Conservation (phyloP, 2,113 vertebrate species). For the Merops nubicus region DNA sequence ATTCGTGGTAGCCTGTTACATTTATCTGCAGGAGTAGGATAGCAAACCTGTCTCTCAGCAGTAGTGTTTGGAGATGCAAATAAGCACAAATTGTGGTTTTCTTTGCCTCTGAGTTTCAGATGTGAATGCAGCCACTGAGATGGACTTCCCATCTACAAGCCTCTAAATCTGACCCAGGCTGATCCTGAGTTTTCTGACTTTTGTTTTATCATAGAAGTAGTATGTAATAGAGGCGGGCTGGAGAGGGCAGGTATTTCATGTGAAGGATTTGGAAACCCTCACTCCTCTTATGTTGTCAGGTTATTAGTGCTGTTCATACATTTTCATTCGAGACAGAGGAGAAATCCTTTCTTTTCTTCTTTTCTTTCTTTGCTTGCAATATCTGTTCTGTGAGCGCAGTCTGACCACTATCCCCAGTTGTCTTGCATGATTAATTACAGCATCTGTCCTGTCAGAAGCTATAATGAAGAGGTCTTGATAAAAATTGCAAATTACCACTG, state of each 20-base stretch:
- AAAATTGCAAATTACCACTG: constrained; percentile 98
- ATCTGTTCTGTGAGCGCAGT: constrained; percentile 74
- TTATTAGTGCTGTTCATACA: background rate
- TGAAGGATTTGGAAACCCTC: background rate
- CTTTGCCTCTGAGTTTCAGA: background rate
- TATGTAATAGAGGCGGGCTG: background rate
- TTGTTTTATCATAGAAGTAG: background rate
- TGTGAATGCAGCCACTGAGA: accelerated
- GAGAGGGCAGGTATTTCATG: background rate
- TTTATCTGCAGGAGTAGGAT: accelerated
- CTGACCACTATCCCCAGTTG: constrained; percentile 89
- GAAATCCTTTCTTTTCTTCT: constrained; percentile 45
- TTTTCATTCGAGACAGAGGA: constrained; percentile 57
- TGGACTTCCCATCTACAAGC: background rate
- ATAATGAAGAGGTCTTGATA: constrained; percentile 95
- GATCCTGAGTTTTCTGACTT: background rate
- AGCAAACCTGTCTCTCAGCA: background rate
- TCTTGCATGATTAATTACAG: constrained; percentile 97
- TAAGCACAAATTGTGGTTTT: background rate
- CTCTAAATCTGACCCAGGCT: background rate
- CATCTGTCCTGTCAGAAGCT: constrained; percentile 98
- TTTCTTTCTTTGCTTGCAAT: constrained; percentile 21
- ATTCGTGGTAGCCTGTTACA: accelerated
- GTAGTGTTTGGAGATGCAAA: background rate
- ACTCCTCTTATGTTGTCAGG: background rate